Percentiles rank a stretch among this genome's conserved stretches.
These are phyloP conservation scores for Mamestra configurata DNA, from an alignment of 1,140 invertebrate species.

Conservation along the genomic window DNA sequence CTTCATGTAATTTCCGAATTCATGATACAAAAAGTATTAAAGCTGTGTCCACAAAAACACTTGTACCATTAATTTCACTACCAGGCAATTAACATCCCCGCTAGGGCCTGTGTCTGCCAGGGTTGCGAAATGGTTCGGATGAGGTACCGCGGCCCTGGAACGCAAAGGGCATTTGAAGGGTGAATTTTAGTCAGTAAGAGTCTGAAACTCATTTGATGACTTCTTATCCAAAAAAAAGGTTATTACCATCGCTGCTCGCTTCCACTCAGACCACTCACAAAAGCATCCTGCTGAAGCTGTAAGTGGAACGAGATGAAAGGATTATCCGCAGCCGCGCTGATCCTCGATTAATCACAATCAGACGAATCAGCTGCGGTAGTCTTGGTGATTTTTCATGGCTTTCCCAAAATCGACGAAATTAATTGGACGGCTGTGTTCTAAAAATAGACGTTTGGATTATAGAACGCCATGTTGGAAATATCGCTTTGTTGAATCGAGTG, in stretches of 20 bases:
- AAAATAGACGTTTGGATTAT: not conserved
- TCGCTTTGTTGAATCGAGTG: too few relatives aligned
- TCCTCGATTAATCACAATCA: slow-evolving; percentile 42
- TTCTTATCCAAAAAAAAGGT: too few relatives aligned
- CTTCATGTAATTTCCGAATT: too few relatives aligned
- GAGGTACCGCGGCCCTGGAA: too few relatives aligned
- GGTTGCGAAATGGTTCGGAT: too few relatives aligned
- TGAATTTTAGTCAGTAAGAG: too few relatives aligned
- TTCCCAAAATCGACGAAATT: not conserved
- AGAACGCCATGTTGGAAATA: not conserved
- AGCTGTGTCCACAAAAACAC: not conserved
- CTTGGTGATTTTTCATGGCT: slow-evolving; percentile 29
- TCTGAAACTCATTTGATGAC: too few relatives aligned
- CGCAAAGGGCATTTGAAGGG: too few relatives aligned
- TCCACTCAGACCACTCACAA: not conserved
- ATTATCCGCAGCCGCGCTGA: slow-evolving; percentile 12
- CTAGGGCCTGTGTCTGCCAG: too few relatives aligned
- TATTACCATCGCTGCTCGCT: not conserved
- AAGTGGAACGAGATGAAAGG: slow-evolving; percentile 35
- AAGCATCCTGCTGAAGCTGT: slow-evolving; percentile 12
- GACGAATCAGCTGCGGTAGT: slow-evolving; percentile 26
- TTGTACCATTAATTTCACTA: not conserved
- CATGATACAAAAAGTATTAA: too few relatives aligned
- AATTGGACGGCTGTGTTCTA: not conserved
- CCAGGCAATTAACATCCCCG: not conserved